Base-by-base conservation (phyloP, 2,888 invertebrate genomes). In the Noctuana brunneofusca region DNA sequence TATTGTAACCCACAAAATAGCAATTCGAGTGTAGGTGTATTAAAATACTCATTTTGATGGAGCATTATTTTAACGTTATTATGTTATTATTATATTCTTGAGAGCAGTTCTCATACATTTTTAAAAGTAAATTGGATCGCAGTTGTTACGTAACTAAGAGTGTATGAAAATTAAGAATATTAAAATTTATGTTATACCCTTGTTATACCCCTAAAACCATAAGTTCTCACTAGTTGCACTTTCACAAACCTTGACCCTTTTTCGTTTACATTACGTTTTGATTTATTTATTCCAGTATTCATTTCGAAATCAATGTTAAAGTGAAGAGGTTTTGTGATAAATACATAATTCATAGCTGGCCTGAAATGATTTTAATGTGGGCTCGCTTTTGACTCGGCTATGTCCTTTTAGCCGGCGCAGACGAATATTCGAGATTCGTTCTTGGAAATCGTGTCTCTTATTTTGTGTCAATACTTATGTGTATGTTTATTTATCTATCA, bases 291-390 rank as follows among this genome's bases (percentile, higher is more conserved):
- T 63, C 38, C 14, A 56, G 54, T 48, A 55, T 63, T 56, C 55
- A 48, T 49, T 50, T 14, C 30, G 32, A 50, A 63, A 63, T 63
- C 55, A 50, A 63, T 50, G 62, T 63, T 54, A 63, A 62, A 62
- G 49, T 49, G 55, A 62, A 63, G 49, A 63, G 62, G 41, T 56
- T 63, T 63, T 56, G 50, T 41, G 41, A 63, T 63, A 63, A 63
- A 63, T 63, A 56, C 62, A 56, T 63, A 63, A 63, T 63, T 63
- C 62, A 63, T 63, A 56, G 18, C 56, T 56, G 50, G 16, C 55
- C 54, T 49, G 62, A 63, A 63, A 63, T 63, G 55, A 56, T 63
- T 63, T 63, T 63, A 63, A 63, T 55, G 49, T 56, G 56, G 49
- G 49, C 48, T 41, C 54, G 49, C 38, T 50, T 63, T 63, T 56